Conservation (phyloP, 2,113 vertebrate genomes). For the Engraulis encrasicolus region DNA sequence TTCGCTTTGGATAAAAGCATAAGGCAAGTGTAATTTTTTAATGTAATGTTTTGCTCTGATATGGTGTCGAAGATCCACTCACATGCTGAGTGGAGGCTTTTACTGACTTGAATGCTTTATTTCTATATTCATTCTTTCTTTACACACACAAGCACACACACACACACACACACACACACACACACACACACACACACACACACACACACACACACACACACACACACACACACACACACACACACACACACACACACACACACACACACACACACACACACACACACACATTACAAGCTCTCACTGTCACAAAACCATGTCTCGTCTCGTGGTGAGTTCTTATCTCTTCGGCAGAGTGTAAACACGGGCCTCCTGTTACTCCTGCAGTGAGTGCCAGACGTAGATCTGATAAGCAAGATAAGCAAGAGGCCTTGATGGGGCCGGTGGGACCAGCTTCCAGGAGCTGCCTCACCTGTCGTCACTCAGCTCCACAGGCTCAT, state of each 20-base stretch:
- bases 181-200: neutral
- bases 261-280: neutral
- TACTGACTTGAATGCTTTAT: too few relatives aligned
- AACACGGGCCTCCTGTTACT: constrained; percentile 14
- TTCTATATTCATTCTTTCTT: too few relatives aligned
- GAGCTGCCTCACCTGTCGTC: constrained; percentile 17
- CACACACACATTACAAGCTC: neutral
- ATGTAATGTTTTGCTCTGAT: too few relatives aligned
- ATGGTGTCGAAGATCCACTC: too few relatives aligned
- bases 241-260: neutral
- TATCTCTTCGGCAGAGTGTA: neutral
- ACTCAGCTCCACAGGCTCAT: too few relatives aligned
- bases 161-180: neutral
- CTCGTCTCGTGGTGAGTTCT: neutral
- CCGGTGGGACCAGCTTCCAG: neutral
- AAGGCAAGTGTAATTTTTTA: too few relatives aligned
- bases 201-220: neutral
- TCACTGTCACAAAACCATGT: neutral
- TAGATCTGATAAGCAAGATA: constrained; percentile 32
- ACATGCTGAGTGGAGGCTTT: too few relatives aligned
- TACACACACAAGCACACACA: neutral
- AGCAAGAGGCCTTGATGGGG: too few relatives aligned
- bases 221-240: constrained; percentile 6
- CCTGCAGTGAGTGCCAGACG: constrained; percentile 26
- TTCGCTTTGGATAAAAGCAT: too few relatives aligned